Evolutionary conservation across 2,888 invertebrate species (phyloP).

Genomic region (Tetragonula carbonaria): DNA sequence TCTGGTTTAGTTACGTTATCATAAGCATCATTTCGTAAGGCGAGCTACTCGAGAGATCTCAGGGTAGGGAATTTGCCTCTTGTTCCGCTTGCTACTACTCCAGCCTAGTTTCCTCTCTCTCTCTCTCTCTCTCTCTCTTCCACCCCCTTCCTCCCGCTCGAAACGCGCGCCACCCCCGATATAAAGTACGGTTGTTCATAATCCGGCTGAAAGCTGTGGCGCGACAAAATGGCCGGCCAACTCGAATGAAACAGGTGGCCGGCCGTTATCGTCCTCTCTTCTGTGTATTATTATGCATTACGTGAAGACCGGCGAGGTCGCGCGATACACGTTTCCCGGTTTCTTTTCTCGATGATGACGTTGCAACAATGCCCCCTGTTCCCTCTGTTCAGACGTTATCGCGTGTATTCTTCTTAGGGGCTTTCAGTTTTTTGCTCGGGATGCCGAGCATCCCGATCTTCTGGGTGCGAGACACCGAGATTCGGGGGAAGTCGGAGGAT

Average conservation of each 20-base stretch:
- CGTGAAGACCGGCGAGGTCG: background rate
- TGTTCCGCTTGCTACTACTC: background rate
- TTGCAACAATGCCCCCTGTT: background rate
- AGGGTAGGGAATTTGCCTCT: constrained; percentile 5
- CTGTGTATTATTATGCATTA: background rate
- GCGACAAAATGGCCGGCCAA: constrained; percentile 4
- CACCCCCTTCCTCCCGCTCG: background rate
- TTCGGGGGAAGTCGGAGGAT: background rate
- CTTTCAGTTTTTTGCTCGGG: background rate
- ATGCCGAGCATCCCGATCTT: background rate
- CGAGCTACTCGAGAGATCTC: constrained; percentile 24
- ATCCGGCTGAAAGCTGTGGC: constrained; percentile 14
- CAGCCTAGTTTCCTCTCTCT: background rate
- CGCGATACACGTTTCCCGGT: background rate
- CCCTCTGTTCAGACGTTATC: background rate
- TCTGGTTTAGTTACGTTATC: constrained; percentile 22
- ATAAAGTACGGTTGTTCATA: constrained; percentile 29
- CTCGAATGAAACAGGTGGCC: constrained; percentile 22
- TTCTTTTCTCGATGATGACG: background rate
- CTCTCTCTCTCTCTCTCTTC: too few species aligned
- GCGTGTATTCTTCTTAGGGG: background rate
- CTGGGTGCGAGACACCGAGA: background rate
- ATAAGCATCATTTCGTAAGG: constrained; percentile 23
- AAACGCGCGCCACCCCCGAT: background rate
- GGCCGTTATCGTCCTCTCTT: background rate